Conservation (phyloP, 2,113 vertebrate genomes). For the Hucho hucho region DNA sequence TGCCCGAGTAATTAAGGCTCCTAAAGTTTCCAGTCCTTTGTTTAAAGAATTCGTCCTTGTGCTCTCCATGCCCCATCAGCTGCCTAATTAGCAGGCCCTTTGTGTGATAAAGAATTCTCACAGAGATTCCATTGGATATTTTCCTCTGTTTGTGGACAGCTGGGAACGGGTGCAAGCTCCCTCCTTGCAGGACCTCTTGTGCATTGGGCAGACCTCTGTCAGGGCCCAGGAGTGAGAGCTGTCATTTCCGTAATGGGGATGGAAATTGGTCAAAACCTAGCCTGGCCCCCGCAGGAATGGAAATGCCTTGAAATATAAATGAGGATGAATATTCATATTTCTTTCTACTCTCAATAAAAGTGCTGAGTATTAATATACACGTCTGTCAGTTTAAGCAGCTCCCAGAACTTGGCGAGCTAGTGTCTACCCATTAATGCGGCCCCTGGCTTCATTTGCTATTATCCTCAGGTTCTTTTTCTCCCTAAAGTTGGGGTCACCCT, state of each 20-base stretch:
- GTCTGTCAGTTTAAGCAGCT: constrained; percentile 88
- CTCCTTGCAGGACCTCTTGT: constrained; percentile 87
- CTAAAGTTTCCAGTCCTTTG: constrained; percentile 99
- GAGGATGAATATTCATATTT: constrained; percentile 99
- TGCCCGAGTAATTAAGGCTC: constrained; percentile 99
- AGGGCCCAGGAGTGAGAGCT: constrained; percentile 97
- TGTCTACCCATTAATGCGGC: constrained; percentile 84
- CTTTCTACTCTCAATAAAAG: constrained; percentile 76
- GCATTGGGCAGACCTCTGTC: constrained; percentile 94
- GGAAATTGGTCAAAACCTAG: constrained; percentile 91
- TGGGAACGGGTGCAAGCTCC: constrained; percentile 87
- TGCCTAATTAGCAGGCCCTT: constrained; percentile 99
- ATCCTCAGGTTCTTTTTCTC: constrained; percentile 79
- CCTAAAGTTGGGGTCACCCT: constrained; percentile 74
- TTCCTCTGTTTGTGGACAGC: constrained; percentile 99
- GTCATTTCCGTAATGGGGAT: constrained; percentile 95
- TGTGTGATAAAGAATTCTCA: constrained; percentile 99
- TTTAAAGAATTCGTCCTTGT: constrained; percentile 99
- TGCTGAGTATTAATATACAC: constrained; percentile 99
- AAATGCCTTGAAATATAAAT: constrained; percentile 99
- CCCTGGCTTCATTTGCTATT: constrained; percentile 86
- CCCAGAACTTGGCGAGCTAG: constrained; percentile 74
- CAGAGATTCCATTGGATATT: constrained; percentile 98
- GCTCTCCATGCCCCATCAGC: constrained; percentile 99
- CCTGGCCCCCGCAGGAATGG: constrained; percentile 85